phyloP scores from a whole-genome alignment of 2,113 vertebrate genomes.

The Psephotus haematonotus region DNA sequence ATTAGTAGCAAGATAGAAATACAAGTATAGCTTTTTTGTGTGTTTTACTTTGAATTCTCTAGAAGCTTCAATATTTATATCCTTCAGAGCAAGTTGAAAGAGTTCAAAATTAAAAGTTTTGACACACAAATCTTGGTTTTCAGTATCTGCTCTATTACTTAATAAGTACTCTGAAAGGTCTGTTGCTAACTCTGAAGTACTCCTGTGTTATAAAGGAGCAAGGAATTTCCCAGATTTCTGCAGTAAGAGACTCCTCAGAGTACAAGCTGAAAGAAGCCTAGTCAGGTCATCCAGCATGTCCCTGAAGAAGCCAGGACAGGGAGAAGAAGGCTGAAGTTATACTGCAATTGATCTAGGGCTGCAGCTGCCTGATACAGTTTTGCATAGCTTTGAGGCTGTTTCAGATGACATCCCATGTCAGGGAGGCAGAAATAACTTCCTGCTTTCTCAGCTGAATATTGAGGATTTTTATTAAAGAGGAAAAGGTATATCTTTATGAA shows the following conservation, averaged over 20 bases:
- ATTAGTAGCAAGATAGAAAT: not conserved
- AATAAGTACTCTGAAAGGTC: not conserved
- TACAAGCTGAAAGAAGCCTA: not conserved
- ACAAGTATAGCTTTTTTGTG: not conserved
- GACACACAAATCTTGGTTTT: not conserved
- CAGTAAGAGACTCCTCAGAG: not conserved
- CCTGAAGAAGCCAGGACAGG: not conserved
- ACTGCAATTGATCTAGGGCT: not conserved
- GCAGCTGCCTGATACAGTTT: not conserved
- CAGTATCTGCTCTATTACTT: not conserved
- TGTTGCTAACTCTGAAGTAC: not conserved
- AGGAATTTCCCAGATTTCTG: not conserved
- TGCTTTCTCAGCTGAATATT: constrained; percentile 27
- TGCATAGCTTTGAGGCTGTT: constrained; percentile 17
- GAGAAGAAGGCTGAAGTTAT: not conserved
- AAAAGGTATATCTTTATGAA: not conserved
- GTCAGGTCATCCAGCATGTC: not conserved
- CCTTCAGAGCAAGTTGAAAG: not conserved
- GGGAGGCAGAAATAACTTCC: constrained; percentile 1
- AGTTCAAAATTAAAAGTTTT: not conserved
- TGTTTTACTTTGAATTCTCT: not conserved
- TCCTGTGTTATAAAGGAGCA: not conserved
- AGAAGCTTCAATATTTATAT: not conserved
- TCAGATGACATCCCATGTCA: not conserved
- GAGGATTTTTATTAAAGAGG: constrained; percentile 17